These are phyloP conservation scores for Unio pictorum DNA, from an alignment of 2,888 invertebrate species.

Conservation along the genomic window DNA sequence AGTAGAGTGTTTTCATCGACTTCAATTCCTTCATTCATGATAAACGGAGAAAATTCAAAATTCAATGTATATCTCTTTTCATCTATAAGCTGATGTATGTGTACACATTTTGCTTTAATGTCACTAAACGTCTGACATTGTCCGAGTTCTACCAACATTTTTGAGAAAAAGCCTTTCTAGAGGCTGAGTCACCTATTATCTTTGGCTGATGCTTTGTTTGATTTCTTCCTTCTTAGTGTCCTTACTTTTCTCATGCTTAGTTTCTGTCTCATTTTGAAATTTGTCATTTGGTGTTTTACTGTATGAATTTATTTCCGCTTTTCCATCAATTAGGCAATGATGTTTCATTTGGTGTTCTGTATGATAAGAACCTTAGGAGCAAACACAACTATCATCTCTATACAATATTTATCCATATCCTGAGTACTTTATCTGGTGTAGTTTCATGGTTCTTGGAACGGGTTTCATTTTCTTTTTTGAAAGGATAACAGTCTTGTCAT, in stretches of 20 bases:
- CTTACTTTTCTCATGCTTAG: too few species aligned
- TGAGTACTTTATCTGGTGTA: too few species aligned
- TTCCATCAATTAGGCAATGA: background rate
- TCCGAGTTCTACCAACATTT: background rate
- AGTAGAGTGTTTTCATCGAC: slow-evolving; percentile 8
- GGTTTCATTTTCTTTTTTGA: background rate
- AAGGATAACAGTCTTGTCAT: too few species aligned
- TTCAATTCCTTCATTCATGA: slow-evolving; percentile 4
- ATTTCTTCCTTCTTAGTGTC: too few species aligned
- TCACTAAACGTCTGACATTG: slow-evolving; percentile 1
- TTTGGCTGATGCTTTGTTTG: too few species aligned
- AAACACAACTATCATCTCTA: slow-evolving; percentile 5
- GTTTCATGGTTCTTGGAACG: background rate
- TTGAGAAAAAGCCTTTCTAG: slow-evolving; percentile 2
- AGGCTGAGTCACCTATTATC: too few species aligned
- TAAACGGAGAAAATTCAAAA: slow-evolving; percentile 1
- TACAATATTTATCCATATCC: slow-evolving; percentile 1
- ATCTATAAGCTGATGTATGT: background rate
- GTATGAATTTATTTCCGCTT: too few species aligned
- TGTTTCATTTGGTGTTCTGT: background rate
- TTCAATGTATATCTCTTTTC: background rate
- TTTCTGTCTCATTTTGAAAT: background rate
- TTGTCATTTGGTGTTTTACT: background rate
- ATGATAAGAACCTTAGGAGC: background rate
- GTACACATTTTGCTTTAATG: background rate